Conservation (phyloP, 2,797 vertebrate species). For the Luscinia megarhynchos region DNA sequence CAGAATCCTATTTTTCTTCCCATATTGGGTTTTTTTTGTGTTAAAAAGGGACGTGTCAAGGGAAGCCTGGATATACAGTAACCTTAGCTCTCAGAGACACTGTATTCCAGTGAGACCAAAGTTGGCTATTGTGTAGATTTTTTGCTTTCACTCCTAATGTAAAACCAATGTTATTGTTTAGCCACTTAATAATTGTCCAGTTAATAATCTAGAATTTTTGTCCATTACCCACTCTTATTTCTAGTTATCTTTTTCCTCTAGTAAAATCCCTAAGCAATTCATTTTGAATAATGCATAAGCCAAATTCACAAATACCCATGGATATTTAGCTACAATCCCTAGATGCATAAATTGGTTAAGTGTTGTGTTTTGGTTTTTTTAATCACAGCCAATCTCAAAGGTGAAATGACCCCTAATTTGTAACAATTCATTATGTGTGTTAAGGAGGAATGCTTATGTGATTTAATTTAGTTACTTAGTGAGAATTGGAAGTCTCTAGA, state of each 20-base stretch:
- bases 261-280: neutral
- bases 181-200: neutral
- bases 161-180: neutral
- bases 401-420: slow-evolving; percentile 49
- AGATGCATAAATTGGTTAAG: neutral
- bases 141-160: neutral
- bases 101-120: neutral
- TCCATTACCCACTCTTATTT: neutral
- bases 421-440: slow-evolving; percentile 33
- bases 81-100: neutral
- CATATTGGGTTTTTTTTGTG: fast-evolving
- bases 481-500: slow-evolving; percentile 56
- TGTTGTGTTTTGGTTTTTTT: neutral
- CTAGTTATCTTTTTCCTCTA: neutral
- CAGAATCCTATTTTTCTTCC: neutral
- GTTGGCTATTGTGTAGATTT: neutral
- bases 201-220: neutral
- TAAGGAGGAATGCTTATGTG: slow-evolving; percentile 34
- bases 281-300: neutral
- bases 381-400: slow-evolving; percentile 4
- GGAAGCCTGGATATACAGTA: neutral
- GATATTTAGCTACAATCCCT: neutral
- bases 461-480: slow-evolving; percentile 48
- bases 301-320: neutral
- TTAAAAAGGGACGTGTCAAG: fast-evolving